Conservation (phyloP, 2,888 invertebrate genomes). For the Trilocha varians region DNA sequence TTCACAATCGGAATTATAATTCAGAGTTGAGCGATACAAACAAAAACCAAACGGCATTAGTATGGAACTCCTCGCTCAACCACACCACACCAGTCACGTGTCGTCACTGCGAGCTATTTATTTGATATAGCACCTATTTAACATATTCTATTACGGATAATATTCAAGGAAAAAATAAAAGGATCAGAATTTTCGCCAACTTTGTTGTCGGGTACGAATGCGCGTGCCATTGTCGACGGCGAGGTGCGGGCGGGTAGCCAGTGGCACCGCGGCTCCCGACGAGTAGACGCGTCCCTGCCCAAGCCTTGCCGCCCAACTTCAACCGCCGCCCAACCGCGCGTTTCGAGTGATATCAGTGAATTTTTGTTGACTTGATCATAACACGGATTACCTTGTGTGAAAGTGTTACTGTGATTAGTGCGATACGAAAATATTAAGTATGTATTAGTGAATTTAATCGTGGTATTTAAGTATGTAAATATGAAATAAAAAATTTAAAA, state of each 20-base stretch:
- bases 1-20: no score
- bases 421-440: no score
- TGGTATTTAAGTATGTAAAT: no score
- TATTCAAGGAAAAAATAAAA: background rate
- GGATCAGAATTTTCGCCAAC: background rate
- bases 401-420: background rate
- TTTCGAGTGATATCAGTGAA: constrained; percentile 10
- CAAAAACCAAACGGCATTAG: no score
- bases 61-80: no score
- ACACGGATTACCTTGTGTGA: background rate
- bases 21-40: no score
- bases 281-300: constrained; percentile 38
- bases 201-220: constrained; percentile 14
- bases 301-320: constrained; percentile 21
- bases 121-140: no score
- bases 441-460: no score
- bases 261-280: constrained; percentile 49
- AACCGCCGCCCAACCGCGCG: constrained; percentile 26
- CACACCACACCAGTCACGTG: no score
- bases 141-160: no score
- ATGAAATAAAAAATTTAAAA: no score
- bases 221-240: constrained; percentile 35
- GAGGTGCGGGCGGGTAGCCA: constrained; percentile 35
- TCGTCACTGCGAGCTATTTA: no score
- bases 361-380: background rate